phyloP scores from a whole-genome alignment of 1,140 invertebrate species.

The Onthophagus taurus region DNA sequence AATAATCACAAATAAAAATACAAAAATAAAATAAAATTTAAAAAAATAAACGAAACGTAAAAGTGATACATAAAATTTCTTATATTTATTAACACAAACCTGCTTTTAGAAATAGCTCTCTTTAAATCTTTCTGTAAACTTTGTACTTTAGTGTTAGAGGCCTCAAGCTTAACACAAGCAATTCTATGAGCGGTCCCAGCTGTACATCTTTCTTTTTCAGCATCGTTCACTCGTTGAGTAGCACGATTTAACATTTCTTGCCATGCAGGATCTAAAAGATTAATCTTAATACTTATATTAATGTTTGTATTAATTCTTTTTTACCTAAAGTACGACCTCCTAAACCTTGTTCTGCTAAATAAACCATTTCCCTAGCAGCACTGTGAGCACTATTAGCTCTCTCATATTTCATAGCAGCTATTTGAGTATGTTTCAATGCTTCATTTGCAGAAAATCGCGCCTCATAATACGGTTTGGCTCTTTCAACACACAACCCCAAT shows the following conservation, averaged over 20 bases:
- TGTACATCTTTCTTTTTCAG: slow-evolving; percentile 47
- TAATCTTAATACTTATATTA: neutral
- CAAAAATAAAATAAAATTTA: too few species aligned
- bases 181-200: slow-evolving; percentile 48
- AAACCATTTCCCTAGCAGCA: slow-evolving; percentile 79
- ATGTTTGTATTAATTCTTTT: neutral
- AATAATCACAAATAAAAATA: too few species aligned
- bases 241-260: slow-evolving; percentile 93
- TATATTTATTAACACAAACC: too few species aligned
- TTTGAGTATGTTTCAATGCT: slow-evolving; percentile 45
- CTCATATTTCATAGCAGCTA: slow-evolving; percentile 60
- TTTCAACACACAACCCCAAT: slow-evolving; percentile 68
- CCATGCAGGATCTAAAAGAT: slow-evolving; percentile 66
- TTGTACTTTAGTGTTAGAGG: slow-evolving; percentile 48
- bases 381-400: slow-evolving; percentile 71
- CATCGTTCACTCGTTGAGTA: slow-evolving; percentile 55
- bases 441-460: slow-evolving; percentile 57
- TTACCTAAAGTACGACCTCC: slow-evolving; percentile 38
- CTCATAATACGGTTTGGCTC: slow-evolving; percentile 81
- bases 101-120: slow-evolving; percentile 45
- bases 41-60: too few species aligned
- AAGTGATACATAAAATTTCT: too few species aligned
- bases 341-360: slow-evolving; percentile 66
- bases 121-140: slow-evolving; percentile 53
- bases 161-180: slow-evolving; percentile 45